Conservation (phyloP, 2,113 vertebrate genomes). For the Poeciliopsis occidentalis region DNA sequence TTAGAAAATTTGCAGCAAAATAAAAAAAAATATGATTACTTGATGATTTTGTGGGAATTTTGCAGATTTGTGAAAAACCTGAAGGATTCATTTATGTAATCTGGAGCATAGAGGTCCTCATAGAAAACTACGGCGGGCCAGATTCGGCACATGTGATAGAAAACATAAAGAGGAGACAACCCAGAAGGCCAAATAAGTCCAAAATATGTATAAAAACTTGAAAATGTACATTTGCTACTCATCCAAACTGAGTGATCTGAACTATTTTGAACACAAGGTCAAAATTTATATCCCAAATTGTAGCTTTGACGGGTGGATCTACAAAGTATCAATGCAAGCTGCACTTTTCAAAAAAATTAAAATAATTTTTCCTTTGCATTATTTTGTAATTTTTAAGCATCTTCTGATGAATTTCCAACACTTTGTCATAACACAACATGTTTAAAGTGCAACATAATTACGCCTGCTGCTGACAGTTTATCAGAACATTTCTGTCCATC, state of each 20-base stretch:
- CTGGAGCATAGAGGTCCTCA: too few species aligned
- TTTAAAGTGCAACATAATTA: neutral
- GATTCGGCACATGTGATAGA: neutral
- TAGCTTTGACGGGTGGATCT: neutral
- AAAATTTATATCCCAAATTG: neutral
- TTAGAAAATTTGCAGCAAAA: too few species aligned
- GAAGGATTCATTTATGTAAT: too few species aligned
- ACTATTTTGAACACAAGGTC: neutral
- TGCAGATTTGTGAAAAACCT: too few species aligned
- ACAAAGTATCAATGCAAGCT: neutral
- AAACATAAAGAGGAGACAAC: neutral
- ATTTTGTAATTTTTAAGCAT: neutral
- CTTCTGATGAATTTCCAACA: neutral
- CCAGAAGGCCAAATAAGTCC: neutral
- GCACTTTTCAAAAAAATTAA: neutral
- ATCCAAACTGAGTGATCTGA: neutral
- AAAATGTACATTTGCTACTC: neutral
- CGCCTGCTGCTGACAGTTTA: slow-evolving; percentile 27
- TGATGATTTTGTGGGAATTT: too few species aligned
- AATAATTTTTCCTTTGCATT: neutral
- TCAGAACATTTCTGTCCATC: slow-evolving; percentile 30
- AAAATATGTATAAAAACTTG: neutral
- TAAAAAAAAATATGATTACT: too few species aligned
- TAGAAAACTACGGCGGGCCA: too few species aligned
- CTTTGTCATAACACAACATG: neutral